Evolutionary conservation across 1,140 invertebrate species (phyloP).

Genomic region (Aphaenogaster ashmeadi): DNA sequence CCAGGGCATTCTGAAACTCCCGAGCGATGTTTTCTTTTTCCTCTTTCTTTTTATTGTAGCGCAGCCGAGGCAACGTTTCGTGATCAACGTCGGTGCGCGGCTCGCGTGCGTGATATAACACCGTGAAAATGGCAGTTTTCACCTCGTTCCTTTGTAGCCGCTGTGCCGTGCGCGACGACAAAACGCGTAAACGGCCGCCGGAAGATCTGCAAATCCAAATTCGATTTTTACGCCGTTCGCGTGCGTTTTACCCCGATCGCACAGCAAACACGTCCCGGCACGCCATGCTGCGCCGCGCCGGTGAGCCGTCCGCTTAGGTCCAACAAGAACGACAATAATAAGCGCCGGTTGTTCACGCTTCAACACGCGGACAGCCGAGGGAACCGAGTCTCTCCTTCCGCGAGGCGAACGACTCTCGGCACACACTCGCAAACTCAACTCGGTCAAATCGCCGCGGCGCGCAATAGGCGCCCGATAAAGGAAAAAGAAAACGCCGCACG

Average conservation of each 20-base stretch:
- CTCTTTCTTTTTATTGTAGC: neutral
- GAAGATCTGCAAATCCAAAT: neutral
- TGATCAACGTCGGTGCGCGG: conserved; percentile 16
- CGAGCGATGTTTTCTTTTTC: neutral
- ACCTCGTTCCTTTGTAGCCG: neutral
- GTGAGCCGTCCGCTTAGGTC: neutral
- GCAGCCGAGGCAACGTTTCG: neutral
- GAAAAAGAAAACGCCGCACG: neutral
- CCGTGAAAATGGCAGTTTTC: conserved; percentile 47
- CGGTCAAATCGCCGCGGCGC: conserved; percentile 1
- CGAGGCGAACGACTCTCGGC: neutral
- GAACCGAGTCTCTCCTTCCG: conserved; percentile 31
- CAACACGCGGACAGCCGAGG: conserved; percentile 11
- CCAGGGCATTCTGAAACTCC: neutral
- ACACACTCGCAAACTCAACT: neutral
- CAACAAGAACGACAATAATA: conserved; percentile 19
- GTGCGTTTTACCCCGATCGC: neutral
- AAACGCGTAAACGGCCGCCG: neutral
- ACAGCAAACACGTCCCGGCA: neutral
- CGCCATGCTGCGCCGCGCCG: neutral
- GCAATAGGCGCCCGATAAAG: conserved; percentile 21
- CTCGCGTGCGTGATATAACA: conserved; percentile 43
- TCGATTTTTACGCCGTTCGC: neutral
- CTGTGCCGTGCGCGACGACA: neutral
- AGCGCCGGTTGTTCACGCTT: conserved; percentile 39